phyloP scores from a whole-genome alignment of 2,797 vertebrate genomes.

The Scolopax bukidnonensis region DNA sequence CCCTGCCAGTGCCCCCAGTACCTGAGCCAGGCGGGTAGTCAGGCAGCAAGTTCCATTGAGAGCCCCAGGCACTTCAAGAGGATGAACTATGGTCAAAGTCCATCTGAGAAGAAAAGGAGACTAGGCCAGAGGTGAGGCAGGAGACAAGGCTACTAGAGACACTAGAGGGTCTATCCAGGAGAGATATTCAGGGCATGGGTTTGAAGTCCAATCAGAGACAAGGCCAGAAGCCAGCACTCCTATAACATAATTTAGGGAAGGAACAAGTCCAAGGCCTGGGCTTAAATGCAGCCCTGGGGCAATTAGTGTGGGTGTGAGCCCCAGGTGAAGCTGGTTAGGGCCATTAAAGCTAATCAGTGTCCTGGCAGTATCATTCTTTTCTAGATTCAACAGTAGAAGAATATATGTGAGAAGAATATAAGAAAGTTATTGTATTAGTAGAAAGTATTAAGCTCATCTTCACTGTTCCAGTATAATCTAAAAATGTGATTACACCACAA shows the following conservation, averaged over 20 bases:
- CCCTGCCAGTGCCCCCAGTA: fast-evolving
- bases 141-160: background rate
- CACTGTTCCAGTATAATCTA: background rate
- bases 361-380: background rate
- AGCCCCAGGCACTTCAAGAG: background rate
- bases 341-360: background rate
- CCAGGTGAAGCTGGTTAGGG: background rate
- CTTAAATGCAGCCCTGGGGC: background rate
- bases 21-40: background rate
- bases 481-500: background rate
- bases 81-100: background rate
- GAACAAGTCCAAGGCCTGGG: background rate
- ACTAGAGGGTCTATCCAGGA: background rate
- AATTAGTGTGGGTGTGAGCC: background rate
- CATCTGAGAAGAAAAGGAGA: background rate
- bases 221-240: background rate
- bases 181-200: background rate
- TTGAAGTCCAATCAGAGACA: background rate
- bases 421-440: background rate
- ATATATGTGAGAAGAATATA: background rate
- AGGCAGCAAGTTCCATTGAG: background rate
- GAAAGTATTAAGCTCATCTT: background rate
- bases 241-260: background rate
- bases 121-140: background rate
- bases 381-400: background rate